Conservation (phyloP, 2,888 invertebrate species). For the Crepidodera aurea region DNA sequence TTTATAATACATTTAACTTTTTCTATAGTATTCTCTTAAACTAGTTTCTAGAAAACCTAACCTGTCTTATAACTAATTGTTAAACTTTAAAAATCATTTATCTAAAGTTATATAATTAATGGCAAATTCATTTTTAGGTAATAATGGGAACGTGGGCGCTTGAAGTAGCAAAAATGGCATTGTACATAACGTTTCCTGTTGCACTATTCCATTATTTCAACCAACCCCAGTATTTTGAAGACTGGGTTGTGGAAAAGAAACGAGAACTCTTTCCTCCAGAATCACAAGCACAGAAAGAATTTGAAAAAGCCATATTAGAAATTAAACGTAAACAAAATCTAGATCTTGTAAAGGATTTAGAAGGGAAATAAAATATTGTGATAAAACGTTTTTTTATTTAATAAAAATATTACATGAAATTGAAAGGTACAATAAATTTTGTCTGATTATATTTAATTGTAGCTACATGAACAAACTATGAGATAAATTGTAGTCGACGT, state of each 20-base stretch:
- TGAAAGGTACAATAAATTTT: too few species aligned
- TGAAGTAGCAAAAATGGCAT: constrained; percentile 82
- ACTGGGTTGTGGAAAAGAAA: constrained; percentile 77
- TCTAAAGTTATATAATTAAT: background rate
- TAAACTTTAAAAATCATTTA: too few species aligned
- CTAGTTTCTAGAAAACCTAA: too few species aligned
- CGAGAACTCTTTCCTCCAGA: constrained; percentile 78
- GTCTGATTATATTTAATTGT: too few species aligned
- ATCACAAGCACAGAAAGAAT: constrained; percentile 61
- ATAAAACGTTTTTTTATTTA: constrained; percentile 10
- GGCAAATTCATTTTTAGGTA: constrained; percentile 57
- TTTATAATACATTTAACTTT: background rate
- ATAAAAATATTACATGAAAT: background rate
- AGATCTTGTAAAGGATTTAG: constrained; percentile 53
- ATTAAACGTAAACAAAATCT: constrained; percentile 58
- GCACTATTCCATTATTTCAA: constrained; percentile 85
- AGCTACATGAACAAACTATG: too few species aligned
- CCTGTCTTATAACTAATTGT: too few species aligned
- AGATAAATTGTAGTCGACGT: too few species aligned
- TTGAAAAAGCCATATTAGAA: constrained; percentile 63
- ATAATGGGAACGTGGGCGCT: constrained; percentile 84
- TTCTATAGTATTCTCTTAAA: too few species aligned
- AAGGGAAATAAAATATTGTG: constrained; percentile 46
- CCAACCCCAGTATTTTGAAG: constrained; percentile 84
- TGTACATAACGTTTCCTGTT: constrained; percentile 89